Percentiles rank a stretch among this genome's conserved stretches.
phyloP scores from a whole-genome alignment of 1,140 invertebrate genomes.

The Patella vulgata region DNA sequence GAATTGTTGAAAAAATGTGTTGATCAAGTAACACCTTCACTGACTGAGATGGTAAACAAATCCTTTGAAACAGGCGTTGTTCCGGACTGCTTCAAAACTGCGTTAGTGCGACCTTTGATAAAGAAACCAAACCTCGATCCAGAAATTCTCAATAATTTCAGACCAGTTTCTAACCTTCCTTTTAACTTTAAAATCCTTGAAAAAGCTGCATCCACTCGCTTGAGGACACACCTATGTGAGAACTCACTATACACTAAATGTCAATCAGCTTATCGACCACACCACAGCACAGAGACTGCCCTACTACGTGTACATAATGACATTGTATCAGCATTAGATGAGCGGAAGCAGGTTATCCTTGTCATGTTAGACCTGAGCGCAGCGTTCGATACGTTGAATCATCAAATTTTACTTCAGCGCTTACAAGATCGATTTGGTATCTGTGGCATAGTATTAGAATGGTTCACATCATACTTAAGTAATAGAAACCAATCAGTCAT shows the following conservation, averaged over 20 bases:
- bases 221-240: conserved; percentile 5
- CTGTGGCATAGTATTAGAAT: too few relatives aligned
- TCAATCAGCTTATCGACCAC: conserved; percentile 15
- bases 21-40: too few relatives aligned
- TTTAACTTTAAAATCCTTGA: conserved; percentile 11
- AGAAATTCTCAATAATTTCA: too few relatives aligned
- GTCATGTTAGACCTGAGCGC: conserved; percentile 15
- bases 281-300: conserved; percentile 19
- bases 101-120: too few relatives aligned
- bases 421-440: conserved; percentile 18
- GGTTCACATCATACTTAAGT: conserved; percentile 16
- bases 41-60: too few relatives aligned
- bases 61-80: too few relatives aligned
- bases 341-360: conserved; percentile 1
- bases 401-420: conserved; percentile 8
- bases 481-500: conserved; percentile 14
- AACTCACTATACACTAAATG: conserved; percentile 2
- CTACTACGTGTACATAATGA: conserved; percentile 18
- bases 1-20: too few relatives aligned
- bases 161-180: too few relatives aligned
- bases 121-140: too few relatives aligned
- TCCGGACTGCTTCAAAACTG: too few relatives aligned
- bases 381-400: conserved; percentile 21
- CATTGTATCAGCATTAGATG: conserved; percentile 13
- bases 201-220: conserved; percentile 6